Evolutionary conservation across 2,888 invertebrate species (phyloP), one percentile per base, ranked within the genome.

Genomic region (Erebia ligea): DNA sequence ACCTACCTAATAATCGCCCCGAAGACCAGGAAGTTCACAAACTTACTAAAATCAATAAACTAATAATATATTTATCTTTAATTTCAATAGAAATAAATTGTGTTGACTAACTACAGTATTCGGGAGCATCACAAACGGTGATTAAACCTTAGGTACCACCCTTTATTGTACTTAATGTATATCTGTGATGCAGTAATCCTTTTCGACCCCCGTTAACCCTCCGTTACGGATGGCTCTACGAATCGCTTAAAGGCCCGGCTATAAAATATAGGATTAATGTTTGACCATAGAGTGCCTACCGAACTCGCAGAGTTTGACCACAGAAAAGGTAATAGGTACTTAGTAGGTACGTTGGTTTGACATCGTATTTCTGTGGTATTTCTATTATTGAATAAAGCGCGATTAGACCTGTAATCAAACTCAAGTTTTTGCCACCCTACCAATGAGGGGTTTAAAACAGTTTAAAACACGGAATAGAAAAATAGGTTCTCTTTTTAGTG

Each of bases 131-230:
- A 75, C 75, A 73, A 77, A 71, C 72, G 65, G 71, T 77, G 79
- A 78, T 80, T 78, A 76, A 81, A 78, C 65, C 77, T 76, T 71
- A n/a, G n/a, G n/a, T n/a, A 77, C 79, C 78, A 77, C 76, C 75
- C 76, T 79, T 76, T 81, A 80, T 79, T 78, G 77, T 79, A 70
- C n/a, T n/a, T n/a, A n/a, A n/a, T n/a, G n/a, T n/a, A n/a, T n/a
- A n/a, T n/a, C n/a, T n/a, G n/a, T n/a, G n/a, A 73, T 73, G 74
- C 74, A 71, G 57, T 79, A 75, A 72, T 75, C 75, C 75, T 74
- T 72, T 73, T 66, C 69, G 68, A 73, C 77, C 80, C 76, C 62
- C 66, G 62, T 70, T 70, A 76, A 73, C 75, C 78, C 73, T 74
- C 67, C 58, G 65, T 61, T 69, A 70, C 61, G 74, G 76, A 77